Evolutionary conservation across 2,888 invertebrate genomes (phyloP).

Genomic region (Ornithoptera alexandrae): DNA sequence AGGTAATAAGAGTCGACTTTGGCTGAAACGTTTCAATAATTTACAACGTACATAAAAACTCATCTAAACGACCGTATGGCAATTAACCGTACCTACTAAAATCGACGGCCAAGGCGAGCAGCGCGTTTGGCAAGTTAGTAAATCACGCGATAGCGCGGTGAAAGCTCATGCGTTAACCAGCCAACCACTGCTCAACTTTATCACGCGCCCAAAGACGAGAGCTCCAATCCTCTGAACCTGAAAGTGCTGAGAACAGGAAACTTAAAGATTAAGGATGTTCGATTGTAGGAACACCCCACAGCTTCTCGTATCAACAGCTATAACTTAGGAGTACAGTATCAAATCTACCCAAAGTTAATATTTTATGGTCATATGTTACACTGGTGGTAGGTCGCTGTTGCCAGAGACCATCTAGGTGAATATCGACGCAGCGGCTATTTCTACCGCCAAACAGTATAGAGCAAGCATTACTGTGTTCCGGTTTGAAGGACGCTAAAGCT

Average conservation of each 20-base stretch:
- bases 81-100: constrained; percentile 43
- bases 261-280: constrained; percentile 2
- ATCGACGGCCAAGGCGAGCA: constrained; percentile 41
- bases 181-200: constrained; percentile 37
- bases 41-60: constrained; percentile 30
- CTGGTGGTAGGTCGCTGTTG: too few species aligned
- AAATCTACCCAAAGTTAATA: neutral
- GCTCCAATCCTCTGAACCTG: constrained; percentile 22
- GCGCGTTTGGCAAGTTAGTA: constrained; percentile 60
- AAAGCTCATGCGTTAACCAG: constrained; percentile 52
- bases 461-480: too few species aligned
- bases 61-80: constrained; percentile 34
- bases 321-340: neutral
- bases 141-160: constrained; percentile 59
- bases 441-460: too few species aligned
- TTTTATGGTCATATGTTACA: too few species aligned
- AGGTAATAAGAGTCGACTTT: constrained; percentile 26
- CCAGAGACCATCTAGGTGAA: too few species aligned
- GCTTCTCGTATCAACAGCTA: neutral
- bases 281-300: neutral
- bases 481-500: too few species aligned
- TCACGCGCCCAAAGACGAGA: constrained; percentile 23
- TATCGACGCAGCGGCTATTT: too few species aligned
- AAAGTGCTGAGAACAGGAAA: constrained; percentile 11
- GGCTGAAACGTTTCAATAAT: constrained; percentile 25